A percentile compares a stretch with the other conserved stretches of the same genome.
These are phyloP conservation scores for Chelidonichthys spinosus DNA, from an alignment of 2,797 vertebrate genomes.

Conservation along the genomic window DNA sequence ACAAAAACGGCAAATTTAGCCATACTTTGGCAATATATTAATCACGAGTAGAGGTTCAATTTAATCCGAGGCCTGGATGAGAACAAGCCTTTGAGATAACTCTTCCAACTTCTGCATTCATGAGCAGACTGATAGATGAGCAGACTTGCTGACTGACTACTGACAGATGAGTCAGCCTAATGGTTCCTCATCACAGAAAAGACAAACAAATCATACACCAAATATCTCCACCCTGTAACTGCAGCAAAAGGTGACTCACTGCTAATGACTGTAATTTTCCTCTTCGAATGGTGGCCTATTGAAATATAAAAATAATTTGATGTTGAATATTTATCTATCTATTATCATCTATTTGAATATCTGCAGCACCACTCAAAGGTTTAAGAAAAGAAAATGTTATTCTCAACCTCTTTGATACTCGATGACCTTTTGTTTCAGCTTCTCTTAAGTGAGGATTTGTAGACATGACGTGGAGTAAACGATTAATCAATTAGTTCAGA, in stretches of 20 bases:
- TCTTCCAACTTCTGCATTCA: constrained; percentile 33
- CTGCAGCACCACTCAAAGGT: neutral
- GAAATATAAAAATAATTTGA: constrained; percentile 27
- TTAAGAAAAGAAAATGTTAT: too few species aligned
- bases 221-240: constrained; percentile 63
- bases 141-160: constrained; percentile 25
- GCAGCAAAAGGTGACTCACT: constrained; percentile 69
- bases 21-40: neutral
- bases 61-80: constrained; percentile 22
- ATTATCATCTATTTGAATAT: constrained; percentile 16
- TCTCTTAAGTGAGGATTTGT: neutral
- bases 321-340: constrained; percentile 21
- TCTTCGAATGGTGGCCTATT: constrained; percentile 20
- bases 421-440: neutral
- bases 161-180: constrained; percentile 58
- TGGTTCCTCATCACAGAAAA: constrained; percentile 44
- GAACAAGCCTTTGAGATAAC: constrained; percentile 34
- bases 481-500: neutral
- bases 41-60: neutral
- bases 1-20: constrained; percentile 8
- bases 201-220: constrained; percentile 52
- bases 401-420: neutral
- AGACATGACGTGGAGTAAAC: too few species aligned
- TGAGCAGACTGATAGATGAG: constrained; percentile 46
- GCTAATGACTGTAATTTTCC: constrained; percentile 48